These are phyloP conservation scores for Myopa tessellatipennis DNA, from an alignment of 2,888 invertebrate genomes.

Conservation along the genomic window DNA sequence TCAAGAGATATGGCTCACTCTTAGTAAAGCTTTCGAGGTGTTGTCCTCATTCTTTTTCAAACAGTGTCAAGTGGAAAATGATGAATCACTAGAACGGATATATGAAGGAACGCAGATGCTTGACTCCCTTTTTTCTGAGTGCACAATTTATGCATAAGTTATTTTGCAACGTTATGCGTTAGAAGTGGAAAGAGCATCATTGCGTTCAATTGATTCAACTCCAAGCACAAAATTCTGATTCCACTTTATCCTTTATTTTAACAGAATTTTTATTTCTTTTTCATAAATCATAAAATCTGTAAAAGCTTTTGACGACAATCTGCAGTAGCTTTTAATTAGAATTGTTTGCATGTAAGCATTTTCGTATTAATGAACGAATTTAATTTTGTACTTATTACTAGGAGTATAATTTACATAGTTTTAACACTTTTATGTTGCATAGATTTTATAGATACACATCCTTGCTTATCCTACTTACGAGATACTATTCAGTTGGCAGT, in stretches of 20 bases:
- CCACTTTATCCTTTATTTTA: conserved; percentile 1
- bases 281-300: neutral
- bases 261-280: neutral
- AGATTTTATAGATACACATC: too few relatives aligned
- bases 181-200: neutral
- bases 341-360: neutral
- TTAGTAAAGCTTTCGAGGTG: too few relatives aligned
- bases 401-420: too few relatives aligned
- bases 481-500: neutral
- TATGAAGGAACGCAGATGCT: conserved; percentile 12
- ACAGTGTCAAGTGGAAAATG: conserved; percentile 9
- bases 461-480: too few relatives aligned
- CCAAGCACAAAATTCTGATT: conserved; percentile 28
- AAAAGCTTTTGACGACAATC: neutral
- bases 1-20: too few relatives aligned
- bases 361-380: neutral
- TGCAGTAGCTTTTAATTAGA: neutral
- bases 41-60: too few relatives aligned
- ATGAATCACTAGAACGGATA: conserved; percentile 26
- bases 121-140: neutral
- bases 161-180: conserved; percentile 18
- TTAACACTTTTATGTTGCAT: too few relatives aligned
- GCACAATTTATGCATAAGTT: conserved; percentile 20
- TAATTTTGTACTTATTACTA: neutral
- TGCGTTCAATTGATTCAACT: conserved; percentile 21